Percentiles rank a stretch among this genome's conserved stretches.
Evolutionary conservation across 2,797 vertebrate species (phyloP).

Genomic region (Malurus leucopterus): DNA sequence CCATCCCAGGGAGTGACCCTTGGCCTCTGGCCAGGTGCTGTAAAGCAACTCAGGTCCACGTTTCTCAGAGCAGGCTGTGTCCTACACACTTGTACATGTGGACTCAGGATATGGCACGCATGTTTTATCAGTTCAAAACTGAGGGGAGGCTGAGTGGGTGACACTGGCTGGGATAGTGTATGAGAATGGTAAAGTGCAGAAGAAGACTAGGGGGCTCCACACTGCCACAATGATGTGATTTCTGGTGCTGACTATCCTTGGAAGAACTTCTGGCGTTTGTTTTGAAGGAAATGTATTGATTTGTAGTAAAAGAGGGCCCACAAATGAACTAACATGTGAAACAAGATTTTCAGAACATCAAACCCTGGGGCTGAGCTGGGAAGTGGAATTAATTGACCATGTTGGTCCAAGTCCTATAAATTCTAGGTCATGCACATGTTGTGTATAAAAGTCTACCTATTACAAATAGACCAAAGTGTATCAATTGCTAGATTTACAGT

Average conservation of each 20-base stretch:
- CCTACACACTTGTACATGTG: accelerated
- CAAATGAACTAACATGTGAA: background rate
- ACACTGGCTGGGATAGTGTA: background rate
- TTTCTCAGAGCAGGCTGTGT: background rate
- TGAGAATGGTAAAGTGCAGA: background rate
- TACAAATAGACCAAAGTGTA: background rate
- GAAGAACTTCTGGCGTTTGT: background rate
- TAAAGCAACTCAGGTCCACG: background rate
- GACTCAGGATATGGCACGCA: accelerated
- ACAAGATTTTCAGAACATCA: background rate
- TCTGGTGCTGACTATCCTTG: background rate
- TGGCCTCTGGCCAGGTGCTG: background rate
- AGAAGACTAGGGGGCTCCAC: background rate
- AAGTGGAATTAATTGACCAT: background rate
- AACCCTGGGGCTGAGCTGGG: background rate
- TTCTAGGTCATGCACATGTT: background rate
- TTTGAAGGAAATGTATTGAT: background rate
- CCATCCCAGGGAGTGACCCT: background rate
- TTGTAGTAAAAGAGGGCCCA: background rate
- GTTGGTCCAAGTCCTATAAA: background rate
- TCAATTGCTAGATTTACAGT: background rate
- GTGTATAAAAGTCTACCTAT: background rate
- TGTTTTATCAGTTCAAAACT: background rate
- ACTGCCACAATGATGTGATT: background rate
- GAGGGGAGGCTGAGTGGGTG: background rate